Base-by-base conservation (phyloP, 1,140 invertebrate species). In the Uloborus diversus region DNA sequence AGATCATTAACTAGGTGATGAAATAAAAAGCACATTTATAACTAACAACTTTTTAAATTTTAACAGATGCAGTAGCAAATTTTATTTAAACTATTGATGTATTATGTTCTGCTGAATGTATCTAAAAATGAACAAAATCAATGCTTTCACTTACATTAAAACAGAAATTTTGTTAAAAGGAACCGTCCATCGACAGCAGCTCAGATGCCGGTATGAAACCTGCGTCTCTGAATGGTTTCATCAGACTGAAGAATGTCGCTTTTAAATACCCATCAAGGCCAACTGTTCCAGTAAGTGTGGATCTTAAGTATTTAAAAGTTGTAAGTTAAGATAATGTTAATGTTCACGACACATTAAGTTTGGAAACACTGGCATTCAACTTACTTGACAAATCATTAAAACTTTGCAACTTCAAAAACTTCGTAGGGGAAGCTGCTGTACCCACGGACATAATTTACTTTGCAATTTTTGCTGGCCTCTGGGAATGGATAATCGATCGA, bases 171-270 rank as follows among this genome's bases (percentile, higher is more conserved):
- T n/a, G 4, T 35, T 62, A 35, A 20, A 20, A 78, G 73, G 20
- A 65, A 17, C 79, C 79, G 59, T 13, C 51, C 27, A 81, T 81
- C 23, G 79, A 81, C 14, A 75, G 79, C 28, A 75, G 69, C 23
- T 73, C 79, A 32, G 27, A 66, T 3, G 42, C 20, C 4, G 79
- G 79, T 7, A 2, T 20, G 1, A 81, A 35, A 23, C 79, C 79
- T 14, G 23, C 28, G 30, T 49, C 30, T 13, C 14, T 80, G 17
- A 14, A 35, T 20, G 79, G 79, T 30, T 17, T 20, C 11, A 65
- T 80, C 1, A 64, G 20, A n/a, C 20, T 80, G 4, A 71, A 14
- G 17, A 28, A 73, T 7, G 68, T 73, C 7, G 17, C 27, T 30
- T 80, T 80, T 17, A 61, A 23, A 5, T 69, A 69, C 53, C 66